Evolutionary conservation across 2,113 vertebrate species (phyloP).

Genomic region (Turdus rufiventris): DNA sequence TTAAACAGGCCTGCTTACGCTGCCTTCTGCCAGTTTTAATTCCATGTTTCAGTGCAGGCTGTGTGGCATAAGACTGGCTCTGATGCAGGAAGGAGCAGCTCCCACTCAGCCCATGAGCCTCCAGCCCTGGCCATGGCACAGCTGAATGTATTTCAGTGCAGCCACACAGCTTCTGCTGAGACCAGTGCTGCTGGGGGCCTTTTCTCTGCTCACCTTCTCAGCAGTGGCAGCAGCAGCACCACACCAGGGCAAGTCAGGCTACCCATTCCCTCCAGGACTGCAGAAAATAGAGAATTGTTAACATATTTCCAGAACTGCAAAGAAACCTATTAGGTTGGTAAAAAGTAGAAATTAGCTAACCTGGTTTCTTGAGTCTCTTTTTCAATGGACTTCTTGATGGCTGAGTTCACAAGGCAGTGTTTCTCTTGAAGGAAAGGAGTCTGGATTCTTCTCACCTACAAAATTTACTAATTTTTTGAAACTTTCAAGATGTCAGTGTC

Average conservation of each 20-base stretch:
- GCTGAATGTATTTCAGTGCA: background rate
- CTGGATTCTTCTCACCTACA: background rate
- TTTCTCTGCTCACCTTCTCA: background rate
- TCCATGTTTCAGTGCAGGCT: background rate
- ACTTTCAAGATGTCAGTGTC: background rate
- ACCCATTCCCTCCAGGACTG: background rate
- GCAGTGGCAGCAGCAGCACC: background rate
- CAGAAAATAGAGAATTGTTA: background rate
- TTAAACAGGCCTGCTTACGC: background rate
- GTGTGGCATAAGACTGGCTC: background rate
- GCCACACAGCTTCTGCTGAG: background rate
- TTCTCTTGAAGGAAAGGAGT: background rate
- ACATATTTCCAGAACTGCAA: background rate
- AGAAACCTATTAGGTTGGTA: background rate
- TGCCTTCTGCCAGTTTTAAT: background rate
- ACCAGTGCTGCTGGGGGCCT: background rate
- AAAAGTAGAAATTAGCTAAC: background rate
- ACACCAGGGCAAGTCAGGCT: background rate
- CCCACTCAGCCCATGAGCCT: background rate
- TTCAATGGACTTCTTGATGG: background rate
- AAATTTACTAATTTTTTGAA: background rate
- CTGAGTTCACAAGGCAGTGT: background rate
- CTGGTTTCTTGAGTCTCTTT: background rate
- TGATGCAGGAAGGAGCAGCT: rapidly evolving
- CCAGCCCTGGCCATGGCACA: background rate